Base-by-base conservation (phyloP, 2,113 vertebrate species). In the Donacobius atricapilla region DNA sequence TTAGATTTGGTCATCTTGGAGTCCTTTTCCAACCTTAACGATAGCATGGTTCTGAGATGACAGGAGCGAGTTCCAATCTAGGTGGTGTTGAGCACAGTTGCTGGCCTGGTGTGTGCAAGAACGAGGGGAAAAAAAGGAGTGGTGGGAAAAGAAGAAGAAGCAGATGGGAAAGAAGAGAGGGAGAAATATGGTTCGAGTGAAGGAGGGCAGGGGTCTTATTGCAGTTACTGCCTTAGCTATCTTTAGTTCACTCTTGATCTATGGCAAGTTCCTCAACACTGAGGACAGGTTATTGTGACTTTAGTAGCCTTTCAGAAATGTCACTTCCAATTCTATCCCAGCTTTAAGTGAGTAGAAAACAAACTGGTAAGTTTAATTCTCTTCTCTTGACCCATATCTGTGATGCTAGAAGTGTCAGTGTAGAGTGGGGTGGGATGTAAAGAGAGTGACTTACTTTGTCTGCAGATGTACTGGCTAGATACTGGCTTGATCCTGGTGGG, bases 21-120 rank as follows among this genome's bases (percentile, higher is more conserved):
- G n/a, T 60, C 25, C 30, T 68, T 75, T 53, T 60, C 30, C 23
- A n/a, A 0, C 30, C 14, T 68, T 61, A 40, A 39, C 19, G 24
- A 15, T 19, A 40, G 39, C 22, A 31, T 40, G n/a, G 47, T n/a
- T 39, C 45, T 65, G 45, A 69, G 50, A 53, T 28, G n/a, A 22
- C 2, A 7, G 5, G 22, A 47, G 21, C 0, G 2, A n/a, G 28
- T 53, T 40, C 44, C 37, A n/a, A 0, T 73, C 40, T 48, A 25
- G 16, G 22, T 53, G 35, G 24, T 2, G 1, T 19, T 78, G 54
- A 50, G 56, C 0, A 1, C 7, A 10, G 25, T 11, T 80, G 40
- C 20, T 53, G 40, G 23, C 81, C 31, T 72, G 27, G 7, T 35
- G 37, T 65, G 31, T 53, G 50, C 37, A 57, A 71, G 50, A 60